Conservation (phyloP, 2,113 vertebrate species). For the Lampris incognitus region DNA sequence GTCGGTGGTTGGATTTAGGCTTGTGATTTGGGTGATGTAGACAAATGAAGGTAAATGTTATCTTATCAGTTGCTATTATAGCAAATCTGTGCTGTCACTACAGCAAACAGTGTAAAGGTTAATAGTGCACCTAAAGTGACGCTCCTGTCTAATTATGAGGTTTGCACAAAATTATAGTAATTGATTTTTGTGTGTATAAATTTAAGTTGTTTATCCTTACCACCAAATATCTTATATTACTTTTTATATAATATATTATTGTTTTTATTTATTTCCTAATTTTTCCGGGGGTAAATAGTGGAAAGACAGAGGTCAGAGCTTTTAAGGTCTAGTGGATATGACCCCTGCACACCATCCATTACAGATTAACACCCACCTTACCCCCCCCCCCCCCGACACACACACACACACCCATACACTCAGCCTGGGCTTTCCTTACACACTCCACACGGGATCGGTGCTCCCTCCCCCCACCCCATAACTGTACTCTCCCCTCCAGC, state of each 20-base stretch:
- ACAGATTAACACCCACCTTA: slow-evolving; percentile 51
- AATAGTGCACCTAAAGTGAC: neutral
- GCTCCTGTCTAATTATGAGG: neutral
- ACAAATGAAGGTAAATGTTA: slow-evolving; percentile 78
- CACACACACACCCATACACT: slow-evolving; percentile 50
- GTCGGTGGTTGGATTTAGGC: slow-evolving; percentile 66
- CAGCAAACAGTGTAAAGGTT: neutral
- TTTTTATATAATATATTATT: neutral
- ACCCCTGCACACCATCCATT: slow-evolving; percentile 53
- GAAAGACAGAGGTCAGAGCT: slow-evolving; percentile 35
- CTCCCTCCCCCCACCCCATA: slow-evolving; percentile 36
- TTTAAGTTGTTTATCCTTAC: too few relatives aligned
- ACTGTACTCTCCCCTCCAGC: slow-evolving; percentile 70
- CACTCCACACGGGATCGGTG: slow-evolving; percentile 22
- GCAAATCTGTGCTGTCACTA: slow-evolving; percentile 63
- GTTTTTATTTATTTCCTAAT: neutral
- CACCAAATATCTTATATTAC: neutral
- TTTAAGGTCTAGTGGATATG: slow-evolving; percentile 39
- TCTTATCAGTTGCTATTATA: slow-evolving; percentile 75
- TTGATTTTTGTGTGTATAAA: neutral
- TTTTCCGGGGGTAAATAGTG: slow-evolving; percentile 6
- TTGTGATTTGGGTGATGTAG: slow-evolving; percentile 76
- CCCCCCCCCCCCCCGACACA: neutral
- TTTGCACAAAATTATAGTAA: neutral
- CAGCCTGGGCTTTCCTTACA: slow-evolving; percentile 51